Conservation (phyloP, 2,113 vertebrate species). For the Nycticebus coucang region DNA sequence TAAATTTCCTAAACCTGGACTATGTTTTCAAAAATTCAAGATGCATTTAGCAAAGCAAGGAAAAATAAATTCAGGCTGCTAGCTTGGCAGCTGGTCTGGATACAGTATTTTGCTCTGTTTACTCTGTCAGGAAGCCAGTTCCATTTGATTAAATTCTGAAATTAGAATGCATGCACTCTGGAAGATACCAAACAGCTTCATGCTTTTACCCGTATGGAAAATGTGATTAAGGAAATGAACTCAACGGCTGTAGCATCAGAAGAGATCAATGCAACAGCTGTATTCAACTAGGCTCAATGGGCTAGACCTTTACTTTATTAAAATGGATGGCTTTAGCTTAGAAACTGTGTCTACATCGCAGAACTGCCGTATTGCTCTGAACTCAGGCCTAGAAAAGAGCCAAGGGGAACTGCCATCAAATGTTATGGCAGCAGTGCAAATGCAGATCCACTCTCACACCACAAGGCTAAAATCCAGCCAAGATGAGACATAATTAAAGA, state of each 20-base stretch:
- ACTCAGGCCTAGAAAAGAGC: constrained; percentile 55
- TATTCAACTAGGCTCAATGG: constrained; percentile 77
- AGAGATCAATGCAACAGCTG: constrained; percentile 77
- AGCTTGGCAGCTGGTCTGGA: constrained; percentile 79
- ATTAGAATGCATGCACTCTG: constrained; percentile 80
- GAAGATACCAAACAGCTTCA: constrained; percentile 77
- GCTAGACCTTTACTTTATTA: constrained; percentile 80
- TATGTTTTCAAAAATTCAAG: constrained; percentile 74
- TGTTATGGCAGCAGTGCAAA: constrained; percentile 43
- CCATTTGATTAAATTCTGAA: constrained; percentile 82
- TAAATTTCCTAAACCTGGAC: constrained; percentile 72
- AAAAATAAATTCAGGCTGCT: constrained; percentile 78
- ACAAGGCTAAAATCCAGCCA: constrained; percentile 63
- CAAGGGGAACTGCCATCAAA: constrained; percentile 62
- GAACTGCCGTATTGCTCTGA: constrained; percentile 59
- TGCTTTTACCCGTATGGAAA: constrained; percentile 79
- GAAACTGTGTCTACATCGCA: constrained; percentile 77
- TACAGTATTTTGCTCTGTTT: constrained; percentile 82
- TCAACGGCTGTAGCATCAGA: constrained; percentile 69
- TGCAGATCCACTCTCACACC: constrained; percentile 33
- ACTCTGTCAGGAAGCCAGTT: constrained; percentile 81
- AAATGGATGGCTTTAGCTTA: constrained; percentile 77
- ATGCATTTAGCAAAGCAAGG: constrained; percentile 79
- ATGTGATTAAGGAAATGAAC: constrained; percentile 82
- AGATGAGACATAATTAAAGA: constrained; percentile 73